Conservation (phyloP, 2,888 invertebrate genomes). For the Coecobrya sp. region DNA sequence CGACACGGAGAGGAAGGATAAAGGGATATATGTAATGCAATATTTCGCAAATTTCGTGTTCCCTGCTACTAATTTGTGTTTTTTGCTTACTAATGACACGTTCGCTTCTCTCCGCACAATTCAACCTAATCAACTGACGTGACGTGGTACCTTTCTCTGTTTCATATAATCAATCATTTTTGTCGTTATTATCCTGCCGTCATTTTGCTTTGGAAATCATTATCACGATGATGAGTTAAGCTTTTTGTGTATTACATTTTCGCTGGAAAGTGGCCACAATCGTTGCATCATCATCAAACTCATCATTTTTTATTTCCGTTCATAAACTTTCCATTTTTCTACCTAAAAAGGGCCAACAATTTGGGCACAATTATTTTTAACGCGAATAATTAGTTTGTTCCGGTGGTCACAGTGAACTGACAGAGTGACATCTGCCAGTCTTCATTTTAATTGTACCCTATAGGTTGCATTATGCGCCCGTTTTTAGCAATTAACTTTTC, state of each 20-base stretch:
- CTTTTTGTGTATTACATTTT: neutral
- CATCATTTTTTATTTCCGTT: neutral
- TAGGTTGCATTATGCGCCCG: neutral
- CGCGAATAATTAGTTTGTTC: constrained; percentile 42
- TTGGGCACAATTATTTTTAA: constrained; percentile 17
- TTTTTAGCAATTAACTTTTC: neutral
- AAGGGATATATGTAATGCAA: neutral
- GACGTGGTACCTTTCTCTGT: constrained; percentile 38
- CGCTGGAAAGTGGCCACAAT: neutral
- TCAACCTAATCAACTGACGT: constrained; percentile 13
- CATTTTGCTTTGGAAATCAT: neutral
- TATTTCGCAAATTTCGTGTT: neutral
- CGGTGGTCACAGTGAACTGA: constrained; percentile 13
- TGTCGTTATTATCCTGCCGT: constrained; percentile 1
- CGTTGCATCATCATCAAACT: constrained; percentile 9
- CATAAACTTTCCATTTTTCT: constrained; percentile 38
- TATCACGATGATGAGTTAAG: too few species aligned
- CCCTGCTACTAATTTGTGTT: constrained; percentile 13
- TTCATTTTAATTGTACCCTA: neutral
- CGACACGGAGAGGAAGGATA: neutral
- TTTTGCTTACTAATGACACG: constrained; percentile 52
- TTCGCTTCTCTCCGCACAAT: neutral
- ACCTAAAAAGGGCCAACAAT: neutral
- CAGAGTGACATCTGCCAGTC: constrained; percentile 53
- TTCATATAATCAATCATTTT: constrained; percentile 50